Percentiles rank a stretch among this genome's conserved stretches.
Conservation (phyloP, 2,113 vertebrate genomes). For the Aspiorhynchus laticeps region DNA sequence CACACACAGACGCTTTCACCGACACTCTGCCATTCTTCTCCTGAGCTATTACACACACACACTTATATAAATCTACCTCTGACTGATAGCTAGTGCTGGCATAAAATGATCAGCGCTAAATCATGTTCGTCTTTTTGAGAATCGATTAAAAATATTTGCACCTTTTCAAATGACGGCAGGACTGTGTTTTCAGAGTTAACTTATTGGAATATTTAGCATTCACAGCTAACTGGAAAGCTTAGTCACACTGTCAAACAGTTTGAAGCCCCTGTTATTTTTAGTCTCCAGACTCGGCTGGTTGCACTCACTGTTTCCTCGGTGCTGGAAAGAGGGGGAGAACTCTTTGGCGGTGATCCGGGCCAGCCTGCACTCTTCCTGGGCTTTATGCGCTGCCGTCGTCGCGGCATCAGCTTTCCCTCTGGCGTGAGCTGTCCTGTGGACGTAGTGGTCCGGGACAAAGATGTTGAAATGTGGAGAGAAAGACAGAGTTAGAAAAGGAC, state of each 20-base stretch:
- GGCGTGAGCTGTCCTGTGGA: constrained; percentile 91
- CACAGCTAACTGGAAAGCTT: constrained; percentile 7
- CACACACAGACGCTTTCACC: constrained; percentile 21
- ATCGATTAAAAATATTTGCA: not conserved
- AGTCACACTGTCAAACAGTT: constrained; percentile 15
- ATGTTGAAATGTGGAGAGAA: constrained; percentile 38
- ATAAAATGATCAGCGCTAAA: not conserved
- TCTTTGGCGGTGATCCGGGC: constrained; percentile 98
- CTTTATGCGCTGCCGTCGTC: constrained; percentile 86
- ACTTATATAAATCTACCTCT: not conserved
- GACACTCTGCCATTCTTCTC: not conserved
- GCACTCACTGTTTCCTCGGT: constrained; percentile 91
- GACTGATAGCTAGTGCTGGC: not conserved
- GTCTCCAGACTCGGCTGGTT: constrained; percentile 14
- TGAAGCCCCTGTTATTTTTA: constrained; percentile 31
- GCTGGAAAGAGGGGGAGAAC: constrained; percentile 97
- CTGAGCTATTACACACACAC: not conserved
- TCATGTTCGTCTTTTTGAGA: not conserved
- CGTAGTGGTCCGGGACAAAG: not conserved
- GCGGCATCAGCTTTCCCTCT: constrained; percentile 92
- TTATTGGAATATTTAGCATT: not conserved
- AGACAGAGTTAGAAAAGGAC: not conserved
- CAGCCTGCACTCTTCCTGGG: constrained; percentile 92
- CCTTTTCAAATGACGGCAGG: not conserved
- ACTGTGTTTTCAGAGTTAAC: not conserved